A percentile compares a stretch with the other conserved stretches of the same genome.
These are phyloP conservation scores for Cloeon dipterum DNA, from an alignment of 2,888 invertebrate species.

Conservation along the genomic window DNA sequence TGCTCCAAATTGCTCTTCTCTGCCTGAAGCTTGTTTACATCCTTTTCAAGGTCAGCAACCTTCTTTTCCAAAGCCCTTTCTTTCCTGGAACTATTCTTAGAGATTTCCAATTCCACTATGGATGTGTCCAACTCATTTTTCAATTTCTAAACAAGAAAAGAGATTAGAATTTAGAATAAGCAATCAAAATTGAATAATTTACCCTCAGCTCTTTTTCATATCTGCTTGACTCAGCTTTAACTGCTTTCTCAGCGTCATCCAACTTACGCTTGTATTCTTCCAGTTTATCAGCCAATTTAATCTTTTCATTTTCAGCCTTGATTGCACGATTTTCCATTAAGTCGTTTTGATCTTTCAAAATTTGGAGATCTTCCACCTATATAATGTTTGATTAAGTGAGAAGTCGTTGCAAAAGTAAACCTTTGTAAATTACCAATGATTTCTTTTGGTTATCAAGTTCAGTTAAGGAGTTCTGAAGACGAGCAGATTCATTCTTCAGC, in stretches of 20 bases:
- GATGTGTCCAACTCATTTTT: constrained; percentile 8
- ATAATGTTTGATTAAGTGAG: no score
- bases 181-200: no score
- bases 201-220: no score
- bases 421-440: no score
- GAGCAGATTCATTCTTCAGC: background rate
- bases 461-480: no score
- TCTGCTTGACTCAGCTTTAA: no score
- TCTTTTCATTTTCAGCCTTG: background rate
- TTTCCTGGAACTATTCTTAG: background rate
- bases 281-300: background rate
- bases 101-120: constrained; percentile 10
- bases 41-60: background rate
- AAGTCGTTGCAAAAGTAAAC: no score
- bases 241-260: constrained; percentile 1
- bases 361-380: no score
- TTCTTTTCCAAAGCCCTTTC: constrained; percentile 1
- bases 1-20: constrained; percentile 16
- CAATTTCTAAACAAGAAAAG: constrained; percentile 6
- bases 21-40: constrained; percentile 7
- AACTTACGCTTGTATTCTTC: constrained; percentile 3
- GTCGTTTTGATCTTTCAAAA: no score
- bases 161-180: no score
- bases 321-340: no score
- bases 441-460: no score